Evolutionary conservation across 92 coral and sea anemone genomes (phyloP), one percentile per base, ranked within the genome.

Genomic region (Epizoanthus ramosus): DNA sequence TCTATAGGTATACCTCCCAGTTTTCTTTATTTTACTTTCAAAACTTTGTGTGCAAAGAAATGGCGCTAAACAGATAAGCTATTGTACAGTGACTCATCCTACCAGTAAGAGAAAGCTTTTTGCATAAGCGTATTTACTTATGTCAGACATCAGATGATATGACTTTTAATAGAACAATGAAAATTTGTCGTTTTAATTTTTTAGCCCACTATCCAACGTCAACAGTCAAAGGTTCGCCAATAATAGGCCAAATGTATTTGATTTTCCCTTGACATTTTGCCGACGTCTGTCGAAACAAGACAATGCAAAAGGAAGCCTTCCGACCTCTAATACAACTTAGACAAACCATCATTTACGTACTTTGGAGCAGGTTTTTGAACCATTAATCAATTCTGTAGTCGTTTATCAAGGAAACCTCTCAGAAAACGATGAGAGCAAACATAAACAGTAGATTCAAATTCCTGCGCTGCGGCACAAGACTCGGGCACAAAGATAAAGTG

Each of bases 141-240:
- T 83, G 87, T 77, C 92, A 80, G 74, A 80, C 7, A 59, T 65
- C 82, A 60, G 17, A 77, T 77, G 71, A 77, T 57, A 61, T 19
- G 82, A 77, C 56, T 77, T 77, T 39, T 77, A 60, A 82, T 60
- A 73, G 88, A 79, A 89, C 89, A 85, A 71, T 84, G 76, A 71
- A 71, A 65, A 35, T 41, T 58, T 61, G 79, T 72, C 76, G 52
- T 71, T 64, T 77, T 85, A 80, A 87, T 89, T 89, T 89, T 84
- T 85, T 67, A 89, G 83, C 81, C 85, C 87, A 81, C 80, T 89
- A 57, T 81, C 84, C 72, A 73, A 71, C 79, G 88, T 89, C 89
- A 89, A 89, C 68, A 89, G 59, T 45, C 77, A 8, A 31, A 75
- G 83, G 57, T 87, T 83, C 75, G 57, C 61, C 73, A 74, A 87